A percentile compares a stretch with the other conserved stretches of the same genome.
These are phyloP conservation scores for Malurus splendens DNA, from an alignment of 2,797 vertebrate genomes.

Conservation along the genomic window DNA sequence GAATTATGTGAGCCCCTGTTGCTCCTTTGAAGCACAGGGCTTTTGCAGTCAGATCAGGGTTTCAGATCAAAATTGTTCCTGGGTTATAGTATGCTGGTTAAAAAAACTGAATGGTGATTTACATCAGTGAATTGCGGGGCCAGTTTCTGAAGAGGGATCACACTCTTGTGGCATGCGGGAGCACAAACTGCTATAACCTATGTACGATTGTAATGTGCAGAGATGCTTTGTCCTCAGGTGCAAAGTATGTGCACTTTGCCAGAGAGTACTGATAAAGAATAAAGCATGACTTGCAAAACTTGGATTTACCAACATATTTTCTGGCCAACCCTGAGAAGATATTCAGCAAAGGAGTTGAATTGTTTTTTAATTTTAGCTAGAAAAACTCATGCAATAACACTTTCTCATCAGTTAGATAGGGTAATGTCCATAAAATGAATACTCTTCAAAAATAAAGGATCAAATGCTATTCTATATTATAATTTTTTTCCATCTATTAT, in stretches of 20 bases:
- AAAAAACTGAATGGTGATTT: background rate
- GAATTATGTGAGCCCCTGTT: background rate
- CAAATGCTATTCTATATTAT: background rate
- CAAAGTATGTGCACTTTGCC: background rate
- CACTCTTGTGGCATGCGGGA: background rate
- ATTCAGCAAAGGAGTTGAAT: background rate
- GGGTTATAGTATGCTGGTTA: background rate
- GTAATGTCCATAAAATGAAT: background rate
- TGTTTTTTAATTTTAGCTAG: background rate
- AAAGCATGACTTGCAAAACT: background rate
- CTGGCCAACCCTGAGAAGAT: background rate
- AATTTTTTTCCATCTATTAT: background rate
- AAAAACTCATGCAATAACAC: background rate
- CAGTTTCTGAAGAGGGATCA: background rate
- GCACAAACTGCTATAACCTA: background rate
- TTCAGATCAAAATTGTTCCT: background rate
- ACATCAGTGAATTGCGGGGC: rapidly evolving
- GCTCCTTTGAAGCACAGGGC: background rate
- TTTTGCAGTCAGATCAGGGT: background rate
- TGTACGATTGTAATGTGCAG: background rate
- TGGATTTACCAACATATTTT: background rate
- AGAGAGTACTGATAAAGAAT: background rate
- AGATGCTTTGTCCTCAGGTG: rapidly evolving
- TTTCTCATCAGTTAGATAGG: background rate
- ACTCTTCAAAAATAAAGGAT: background rate